Evolutionary conservation across 1,140 invertebrate species (phyloP).

Genomic region (Calosoma granatense): DNA sequence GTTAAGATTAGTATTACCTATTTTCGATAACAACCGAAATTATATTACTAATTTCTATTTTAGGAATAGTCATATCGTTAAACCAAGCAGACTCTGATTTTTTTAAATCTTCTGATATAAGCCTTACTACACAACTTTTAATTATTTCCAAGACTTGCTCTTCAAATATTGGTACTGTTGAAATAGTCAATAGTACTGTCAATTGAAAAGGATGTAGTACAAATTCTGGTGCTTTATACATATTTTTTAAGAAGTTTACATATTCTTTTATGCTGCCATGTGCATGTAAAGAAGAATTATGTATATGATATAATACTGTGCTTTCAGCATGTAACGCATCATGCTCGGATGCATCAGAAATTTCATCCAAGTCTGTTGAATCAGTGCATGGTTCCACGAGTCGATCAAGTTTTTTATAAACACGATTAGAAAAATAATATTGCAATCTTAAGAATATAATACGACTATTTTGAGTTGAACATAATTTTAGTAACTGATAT

Average conservation of each 20-base stretch:
- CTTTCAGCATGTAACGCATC: slow-evolving; percentile 36
- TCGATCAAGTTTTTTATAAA: slow-evolving; percentile 35
- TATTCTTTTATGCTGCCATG: slow-evolving; percentile 40
- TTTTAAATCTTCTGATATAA: slow-evolving; percentile 37
- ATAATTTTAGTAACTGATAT: slow-evolving; percentile 37
- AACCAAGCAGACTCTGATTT: slow-evolving; percentile 41
- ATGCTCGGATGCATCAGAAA: slow-evolving; percentile 26
- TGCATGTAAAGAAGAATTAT: slow-evolving; percentile 37
- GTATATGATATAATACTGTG: slow-evolving; percentile 46
- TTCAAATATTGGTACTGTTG: slow-evolving; percentile 36
- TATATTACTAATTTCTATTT: slow-evolving; percentile 33
- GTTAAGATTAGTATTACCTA: slow-evolving; percentile 32
- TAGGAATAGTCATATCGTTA: slow-evolving; percentile 31
- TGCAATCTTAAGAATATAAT: slow-evolving; percentile 33
- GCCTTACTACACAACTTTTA: slow-evolving; percentile 34
- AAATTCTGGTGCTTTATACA: slow-evolving; percentile 38
- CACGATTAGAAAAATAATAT: slow-evolving; percentile 35
- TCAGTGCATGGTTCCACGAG: slow-evolving; percentile 4
- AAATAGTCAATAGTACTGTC: slow-evolving; percentile 39
- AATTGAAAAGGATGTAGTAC: slow-evolving; percentile 44
- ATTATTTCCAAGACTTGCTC: slow-evolving; percentile 41
- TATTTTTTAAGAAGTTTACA: slow-evolving; percentile 39
- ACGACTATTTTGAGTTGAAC: slow-evolving; percentile 28
- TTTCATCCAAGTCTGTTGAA: slow-evolving; percentile 12
- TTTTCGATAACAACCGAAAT: slow-evolving; percentile 39